Conservation (phyloP, 1,140 invertebrate genomes). For the Holotrichia oblita region DNA sequence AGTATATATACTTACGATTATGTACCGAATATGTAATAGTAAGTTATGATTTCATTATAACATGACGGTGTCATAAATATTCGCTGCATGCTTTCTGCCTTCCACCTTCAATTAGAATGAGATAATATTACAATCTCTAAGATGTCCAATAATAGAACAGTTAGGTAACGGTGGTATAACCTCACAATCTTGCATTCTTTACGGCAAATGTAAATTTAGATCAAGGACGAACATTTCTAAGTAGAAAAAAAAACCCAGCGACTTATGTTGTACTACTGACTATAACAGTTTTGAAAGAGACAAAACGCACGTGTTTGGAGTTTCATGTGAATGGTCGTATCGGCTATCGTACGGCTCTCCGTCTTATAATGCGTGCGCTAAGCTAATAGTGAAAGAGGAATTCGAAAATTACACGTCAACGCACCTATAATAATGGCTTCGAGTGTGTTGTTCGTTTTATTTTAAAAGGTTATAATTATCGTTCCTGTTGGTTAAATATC, state of each 20-base stretch:
- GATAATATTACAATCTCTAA: constrained; percentile 34
- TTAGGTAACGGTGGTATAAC: constrained; percentile 32
- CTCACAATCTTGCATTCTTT: constrained; percentile 31
- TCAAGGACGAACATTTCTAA: constrained; percentile 30
- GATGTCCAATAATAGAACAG: constrained; percentile 36
- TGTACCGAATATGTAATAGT: too few relatives aligned
- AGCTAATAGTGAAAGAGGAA: too few relatives aligned
- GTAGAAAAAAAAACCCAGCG: constrained; percentile 4
- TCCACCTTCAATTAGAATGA: constrained; percentile 29
- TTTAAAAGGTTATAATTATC: too few relatives aligned
- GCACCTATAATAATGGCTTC: too few relatives aligned
- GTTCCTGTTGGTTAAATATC: too few relatives aligned
- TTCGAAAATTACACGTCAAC: too few relatives aligned
- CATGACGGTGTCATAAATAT: constrained; percentile 18
- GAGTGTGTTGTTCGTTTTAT: too few relatives aligned
- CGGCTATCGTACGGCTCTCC: too few relatives aligned
- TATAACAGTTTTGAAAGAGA: constrained; percentile 1
- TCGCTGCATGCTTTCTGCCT: constrained; percentile 32
- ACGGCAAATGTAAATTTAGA: constrained; percentile 31
- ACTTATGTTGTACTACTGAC: constrained; percentile 15
- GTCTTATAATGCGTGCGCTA: too few relatives aligned
- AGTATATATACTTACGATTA: too few relatives aligned
- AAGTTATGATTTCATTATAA: too few relatives aligned
- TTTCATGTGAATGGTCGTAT: too few relatives aligned
- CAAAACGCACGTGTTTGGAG: neutral